Percentiles rank a stretch among this genome's conserved stretches.
phyloP scores from a whole-genome alignment of 1,140 invertebrate species.

The Pogonomyrmex californicus region DNA sequence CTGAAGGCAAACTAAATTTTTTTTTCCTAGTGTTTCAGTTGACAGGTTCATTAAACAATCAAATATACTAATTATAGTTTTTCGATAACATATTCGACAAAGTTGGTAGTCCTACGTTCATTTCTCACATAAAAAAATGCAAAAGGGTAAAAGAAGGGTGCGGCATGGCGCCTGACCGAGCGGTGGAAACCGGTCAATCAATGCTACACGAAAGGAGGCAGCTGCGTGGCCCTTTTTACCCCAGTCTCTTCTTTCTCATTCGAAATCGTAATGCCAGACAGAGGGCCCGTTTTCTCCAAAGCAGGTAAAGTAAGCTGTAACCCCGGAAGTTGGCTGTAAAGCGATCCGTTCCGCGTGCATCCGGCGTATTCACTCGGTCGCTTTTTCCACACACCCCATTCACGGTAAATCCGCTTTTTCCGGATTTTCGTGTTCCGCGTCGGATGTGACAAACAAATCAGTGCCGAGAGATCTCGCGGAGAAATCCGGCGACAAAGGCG shows the following conservation, averaged over 20 bases:
- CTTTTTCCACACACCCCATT: conserved; percentile 31
- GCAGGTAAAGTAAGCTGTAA: conserved; percentile 55
- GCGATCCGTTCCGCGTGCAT: conserved; percentile 60
- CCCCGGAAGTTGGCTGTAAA: conserved; percentile 74
- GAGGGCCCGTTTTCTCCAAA: background rate
- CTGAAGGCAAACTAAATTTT: no score
- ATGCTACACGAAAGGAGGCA: conserved; percentile 24
- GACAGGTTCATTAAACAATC: background rate
- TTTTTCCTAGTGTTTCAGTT: no score
- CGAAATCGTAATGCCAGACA: background rate
- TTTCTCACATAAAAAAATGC: background rate
- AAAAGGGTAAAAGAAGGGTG: conserved; percentile 64
- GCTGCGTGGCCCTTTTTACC: conserved; percentile 40
- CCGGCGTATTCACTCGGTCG: conserved; percentile 62
- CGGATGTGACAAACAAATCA: conserved; percentile 27
- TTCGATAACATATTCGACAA: conserved; percentile 7
- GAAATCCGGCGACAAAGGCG: conserved; percentile 47
- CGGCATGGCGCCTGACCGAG: conserved; percentile 19
- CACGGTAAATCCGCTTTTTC: conserved; percentile 74
- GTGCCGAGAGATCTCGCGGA: background rate
- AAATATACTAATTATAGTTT: background rate
- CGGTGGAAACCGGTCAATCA: conserved; percentile 44
- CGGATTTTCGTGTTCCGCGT: conserved; percentile 60
- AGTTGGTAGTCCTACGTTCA: background rate
- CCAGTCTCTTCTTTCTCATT: conserved; percentile 24